Percentiles rank a stretch among this genome's conserved stretches.
Evolutionary conservation across 2,888 invertebrate genomes (phyloP).

Genomic region (Drosophila formosana): DNA sequence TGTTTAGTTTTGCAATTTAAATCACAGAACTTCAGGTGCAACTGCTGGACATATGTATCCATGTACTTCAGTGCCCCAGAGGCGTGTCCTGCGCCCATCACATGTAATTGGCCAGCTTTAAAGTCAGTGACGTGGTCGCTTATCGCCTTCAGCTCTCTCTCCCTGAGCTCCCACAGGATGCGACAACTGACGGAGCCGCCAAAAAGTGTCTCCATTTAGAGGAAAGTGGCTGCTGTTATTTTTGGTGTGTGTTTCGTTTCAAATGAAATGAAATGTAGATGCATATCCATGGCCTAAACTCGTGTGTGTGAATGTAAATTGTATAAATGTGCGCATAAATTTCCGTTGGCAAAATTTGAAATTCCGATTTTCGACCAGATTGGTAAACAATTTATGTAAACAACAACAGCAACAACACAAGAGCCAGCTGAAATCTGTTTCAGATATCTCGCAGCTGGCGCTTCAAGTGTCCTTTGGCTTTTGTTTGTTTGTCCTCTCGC

Average conservation of each 20-base stretch:
- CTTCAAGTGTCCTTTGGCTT: constrained; percentile 61
- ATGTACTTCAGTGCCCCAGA: constrained; percentile 5
- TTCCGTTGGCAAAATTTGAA: constrained; percentile 79
- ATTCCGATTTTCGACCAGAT: constrained; percentile 82
- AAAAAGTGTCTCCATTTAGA: constrained; percentile 25
- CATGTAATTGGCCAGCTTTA: constrained; percentile 51
- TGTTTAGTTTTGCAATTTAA: constrained; percentile 80
- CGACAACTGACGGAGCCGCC: constrained; percentile 17
- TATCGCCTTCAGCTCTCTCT: no score
- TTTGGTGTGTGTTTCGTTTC: constrained; percentile 25
- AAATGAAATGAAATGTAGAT: constrained; percentile 76
- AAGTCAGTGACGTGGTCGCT: constrained; percentile 26
- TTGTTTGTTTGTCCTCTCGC: constrained; percentile 40
- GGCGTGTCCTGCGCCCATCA: constrained; percentile 11
- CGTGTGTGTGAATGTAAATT: constrained; percentile 71
- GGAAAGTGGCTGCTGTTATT: constrained; percentile 31
- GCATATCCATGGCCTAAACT: constrained; percentile 61
- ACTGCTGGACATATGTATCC: constrained; percentile 43
- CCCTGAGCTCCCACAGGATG: no score
- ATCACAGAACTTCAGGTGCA: constrained; percentile 70
- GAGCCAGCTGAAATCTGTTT: constrained; percentile 57
- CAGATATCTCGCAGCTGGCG: constrained; percentile 60
- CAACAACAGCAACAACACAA: constrained; percentile 61
- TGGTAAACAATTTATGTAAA: constrained; percentile 83
- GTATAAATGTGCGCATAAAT: constrained; percentile 80